A percentile compares a stretch with the other conserved stretches of the same genome.
Evolutionary conservation across 2,113 vertebrate species (phyloP).

Genomic region (Myiozetetes cayanensis): DNA sequence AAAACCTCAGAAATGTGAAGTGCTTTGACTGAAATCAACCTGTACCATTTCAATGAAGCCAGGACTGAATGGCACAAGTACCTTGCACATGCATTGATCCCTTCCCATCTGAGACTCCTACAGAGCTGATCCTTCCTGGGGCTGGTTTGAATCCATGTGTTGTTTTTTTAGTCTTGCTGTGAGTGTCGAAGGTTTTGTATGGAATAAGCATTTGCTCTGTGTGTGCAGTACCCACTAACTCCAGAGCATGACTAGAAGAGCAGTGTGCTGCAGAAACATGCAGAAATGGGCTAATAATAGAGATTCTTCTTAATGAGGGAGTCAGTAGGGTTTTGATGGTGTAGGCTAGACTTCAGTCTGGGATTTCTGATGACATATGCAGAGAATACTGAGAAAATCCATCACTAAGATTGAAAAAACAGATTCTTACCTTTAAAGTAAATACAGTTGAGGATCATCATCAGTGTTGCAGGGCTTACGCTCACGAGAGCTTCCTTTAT

Average conservation of each 20-base stretch:
- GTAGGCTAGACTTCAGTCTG: neutral
- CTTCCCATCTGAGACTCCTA: neutral
- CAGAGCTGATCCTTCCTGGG: neutral
- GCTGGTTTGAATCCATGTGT: neutral
- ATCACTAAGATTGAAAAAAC: neutral
- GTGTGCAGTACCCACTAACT: neutral
- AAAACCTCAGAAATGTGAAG: neutral
- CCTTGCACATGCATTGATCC: neutral
- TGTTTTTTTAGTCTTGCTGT: neutral
- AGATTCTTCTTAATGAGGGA: neutral
- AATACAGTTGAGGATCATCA: conserved; percentile 95
- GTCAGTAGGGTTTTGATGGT: neutral
- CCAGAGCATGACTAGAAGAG: neutral
- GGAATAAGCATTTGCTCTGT: neutral
- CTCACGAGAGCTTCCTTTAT: conserved; percentile 88
- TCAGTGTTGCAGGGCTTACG: conserved; percentile 82
- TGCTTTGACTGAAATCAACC: neutral
- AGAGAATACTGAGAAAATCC: neutral
- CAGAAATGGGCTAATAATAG: neutral
- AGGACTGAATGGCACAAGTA: neutral
- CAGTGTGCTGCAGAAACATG: neutral
- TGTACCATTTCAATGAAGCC: neutral
- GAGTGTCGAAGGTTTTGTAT: neutral
- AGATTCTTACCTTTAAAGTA: conserved; percentile 93
- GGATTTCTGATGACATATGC: neutral